phyloP scores from a whole-genome alignment of 1,140 invertebrate genomes.

The Uloborus diversus region DNA sequence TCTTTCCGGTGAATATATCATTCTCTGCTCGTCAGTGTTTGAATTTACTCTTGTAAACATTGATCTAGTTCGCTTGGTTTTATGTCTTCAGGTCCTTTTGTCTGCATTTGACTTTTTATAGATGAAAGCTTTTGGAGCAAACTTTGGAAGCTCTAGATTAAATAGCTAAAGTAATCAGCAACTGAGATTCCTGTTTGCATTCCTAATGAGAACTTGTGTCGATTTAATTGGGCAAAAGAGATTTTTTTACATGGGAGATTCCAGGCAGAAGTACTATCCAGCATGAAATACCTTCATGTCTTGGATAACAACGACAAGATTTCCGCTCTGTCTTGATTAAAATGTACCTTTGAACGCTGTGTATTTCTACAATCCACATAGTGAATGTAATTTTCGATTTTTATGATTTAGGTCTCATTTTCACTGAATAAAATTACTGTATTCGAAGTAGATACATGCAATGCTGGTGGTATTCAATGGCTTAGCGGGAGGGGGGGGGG shows the following conservation, averaged over 20 bases:
- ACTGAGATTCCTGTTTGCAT: not conserved
- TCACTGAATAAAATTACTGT: not conserved
- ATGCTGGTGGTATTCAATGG: conserved; percentile 10
- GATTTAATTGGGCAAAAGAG: not conserved
- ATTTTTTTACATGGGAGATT: not conserved
- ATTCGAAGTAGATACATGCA: not conserved
- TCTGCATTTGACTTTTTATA: not conserved
- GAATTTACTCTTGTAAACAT: no score
- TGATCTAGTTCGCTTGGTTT: not conserved
- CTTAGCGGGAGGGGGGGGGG: not conserved
- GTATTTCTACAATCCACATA: not conserved
- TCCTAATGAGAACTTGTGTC: not conserved
- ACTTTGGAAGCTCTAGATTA: not conserved
- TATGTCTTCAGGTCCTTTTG: not conserved
- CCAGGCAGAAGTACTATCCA: no score
- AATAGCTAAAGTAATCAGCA: not conserved
- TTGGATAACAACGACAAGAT: no score
- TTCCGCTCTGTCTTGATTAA: no score
- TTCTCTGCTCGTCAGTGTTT: no score
- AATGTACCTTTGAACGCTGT: not conserved
- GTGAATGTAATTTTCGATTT: not conserved
- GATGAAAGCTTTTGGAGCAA: not conserved
- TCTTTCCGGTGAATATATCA: no score
- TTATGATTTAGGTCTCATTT: not conserved
- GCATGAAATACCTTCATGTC: no score